Percentiles rank a stretch among this genome's conserved stretches.
Conservation (phyloP, 2,113 vertebrate species). For the Cryptomyrus ogoouensis region DNA sequence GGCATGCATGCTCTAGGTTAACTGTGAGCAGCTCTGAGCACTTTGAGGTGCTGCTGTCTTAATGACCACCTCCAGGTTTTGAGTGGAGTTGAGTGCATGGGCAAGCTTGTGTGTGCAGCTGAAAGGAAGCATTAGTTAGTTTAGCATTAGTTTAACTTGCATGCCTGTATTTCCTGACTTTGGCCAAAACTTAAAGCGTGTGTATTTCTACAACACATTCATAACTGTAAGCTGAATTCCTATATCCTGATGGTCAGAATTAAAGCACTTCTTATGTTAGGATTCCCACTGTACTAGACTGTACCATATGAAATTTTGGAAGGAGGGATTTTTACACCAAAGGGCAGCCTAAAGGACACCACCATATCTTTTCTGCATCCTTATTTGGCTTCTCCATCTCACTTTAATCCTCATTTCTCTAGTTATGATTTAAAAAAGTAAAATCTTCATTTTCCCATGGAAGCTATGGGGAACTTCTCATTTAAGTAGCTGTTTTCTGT, state of each 20-base stretch:
- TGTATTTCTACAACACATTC: neutral
- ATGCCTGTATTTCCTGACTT: neutral
- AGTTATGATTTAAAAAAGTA: neutral
- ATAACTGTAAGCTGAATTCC: neutral
- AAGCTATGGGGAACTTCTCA: neutral
- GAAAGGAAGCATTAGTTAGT: neutral
- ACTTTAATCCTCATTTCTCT: neutral
- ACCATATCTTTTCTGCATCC: neutral
- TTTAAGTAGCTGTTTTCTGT: neutral
- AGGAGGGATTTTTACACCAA: neutral
- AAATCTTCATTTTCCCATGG: neutral
- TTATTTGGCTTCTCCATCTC: neutral
- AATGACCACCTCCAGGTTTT: neutral
- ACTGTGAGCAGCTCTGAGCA: neutral
- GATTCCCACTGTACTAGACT: neutral
- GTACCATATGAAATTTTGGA: neutral
- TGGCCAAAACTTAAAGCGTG: neutral
- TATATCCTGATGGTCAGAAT: neutral
- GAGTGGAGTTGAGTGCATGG: neutral
- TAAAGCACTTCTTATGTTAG: neutral
- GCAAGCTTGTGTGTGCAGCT: neutral
- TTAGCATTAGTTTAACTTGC: neutral
- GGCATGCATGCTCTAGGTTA: neutral
- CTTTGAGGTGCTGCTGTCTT: neutral
- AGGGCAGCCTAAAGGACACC: neutral